Conservation (phyloP, 2,113 vertebrate species). For the Lates calcarifer region DNA sequence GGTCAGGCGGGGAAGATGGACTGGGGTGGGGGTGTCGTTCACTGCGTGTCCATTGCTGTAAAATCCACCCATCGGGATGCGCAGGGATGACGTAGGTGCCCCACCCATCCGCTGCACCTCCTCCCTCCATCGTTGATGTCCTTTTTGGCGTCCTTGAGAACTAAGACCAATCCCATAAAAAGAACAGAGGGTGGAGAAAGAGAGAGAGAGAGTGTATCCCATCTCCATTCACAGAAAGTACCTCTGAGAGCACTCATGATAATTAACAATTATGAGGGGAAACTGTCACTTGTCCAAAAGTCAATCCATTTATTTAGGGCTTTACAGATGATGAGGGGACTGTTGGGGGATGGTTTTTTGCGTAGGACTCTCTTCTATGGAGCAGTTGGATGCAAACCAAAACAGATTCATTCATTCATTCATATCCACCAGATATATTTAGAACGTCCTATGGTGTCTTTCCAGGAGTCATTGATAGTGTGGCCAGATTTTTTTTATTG, state of each 20-base stretch:
- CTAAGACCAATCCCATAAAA: conserved; percentile 82
- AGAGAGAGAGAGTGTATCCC: conserved; percentile 33
- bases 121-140: conserved; percentile 62
- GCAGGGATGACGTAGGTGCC: conserved; percentile 71
- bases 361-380: conserved; percentile 19
- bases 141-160: conserved; percentile 81
- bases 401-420: conserved; percentile 37
- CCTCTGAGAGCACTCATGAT: conserved; percentile 82
- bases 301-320: conserved; percentile 78
- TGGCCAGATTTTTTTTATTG: not conserved
- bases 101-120: conserved; percentile 57
- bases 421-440: conserved; percentile 49
- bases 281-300: conserved; percentile 74
- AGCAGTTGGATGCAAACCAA: conserved; percentile 65
- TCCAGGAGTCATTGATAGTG: conserved; percentile 24
- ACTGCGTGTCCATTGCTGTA: conserved; percentile 46
- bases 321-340: conserved; percentile 19
- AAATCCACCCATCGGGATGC: conserved; percentile 47
- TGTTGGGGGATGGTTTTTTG: conserved; percentile 47
- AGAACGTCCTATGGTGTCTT: conserved; percentile 52
- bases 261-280: conserved; percentile 83
- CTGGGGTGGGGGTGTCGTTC: conserved; percentile 44
- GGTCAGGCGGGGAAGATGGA: conserved; percentile 49
- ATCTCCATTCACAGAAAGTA: conserved; percentile 78
- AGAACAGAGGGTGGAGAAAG: conserved; percentile 56